Evolutionary conservation across 2,113 vertebrate genomes (phyloP).

Genomic region (Coptodon bakossiorum): DNA sequence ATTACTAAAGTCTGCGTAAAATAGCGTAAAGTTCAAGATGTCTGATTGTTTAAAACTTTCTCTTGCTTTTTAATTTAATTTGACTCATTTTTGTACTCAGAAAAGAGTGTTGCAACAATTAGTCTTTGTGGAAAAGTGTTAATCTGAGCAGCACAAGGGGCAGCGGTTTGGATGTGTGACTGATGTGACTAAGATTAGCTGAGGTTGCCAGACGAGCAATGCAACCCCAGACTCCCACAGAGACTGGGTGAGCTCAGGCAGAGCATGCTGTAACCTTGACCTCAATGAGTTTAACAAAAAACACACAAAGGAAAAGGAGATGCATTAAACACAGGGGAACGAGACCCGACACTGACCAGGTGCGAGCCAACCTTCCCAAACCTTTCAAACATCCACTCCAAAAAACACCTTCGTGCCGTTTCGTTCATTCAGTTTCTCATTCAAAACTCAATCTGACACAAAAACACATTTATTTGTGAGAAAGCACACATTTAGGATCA

Average conservation of each 20-base stretch:
- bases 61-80: not conserved
- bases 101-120: not conserved
- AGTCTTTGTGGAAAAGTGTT: not conserved
- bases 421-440: not conserved
- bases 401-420: not conserved
- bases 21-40: not conserved
- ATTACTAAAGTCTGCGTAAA: not conserved
- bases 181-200: constrained; percentile 33
- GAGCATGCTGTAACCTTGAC: constrained; percentile 14
- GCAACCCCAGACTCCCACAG: constrained; percentile 53
- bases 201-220: constrained; percentile 12
- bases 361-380: not conserved
- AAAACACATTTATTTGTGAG: not conserved
- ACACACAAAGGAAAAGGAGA: not conserved
- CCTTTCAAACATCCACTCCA: not conserved
- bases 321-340: not conserved
- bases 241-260: constrained; percentile 16
- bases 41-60: not conserved
- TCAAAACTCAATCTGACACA: not conserved
- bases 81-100: not conserved
- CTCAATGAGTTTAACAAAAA: not conserved
- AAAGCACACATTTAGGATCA: not conserved
- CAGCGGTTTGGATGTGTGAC: constrained; percentile 5
- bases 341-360: not conserved
- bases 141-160: not conserved